These are phyloP conservation scores for Diacarnus erythraeanus DNA, from an alignment of 37 sponge, comb jelly and placozoan genomes.

Conservation along the genomic window DNA sequence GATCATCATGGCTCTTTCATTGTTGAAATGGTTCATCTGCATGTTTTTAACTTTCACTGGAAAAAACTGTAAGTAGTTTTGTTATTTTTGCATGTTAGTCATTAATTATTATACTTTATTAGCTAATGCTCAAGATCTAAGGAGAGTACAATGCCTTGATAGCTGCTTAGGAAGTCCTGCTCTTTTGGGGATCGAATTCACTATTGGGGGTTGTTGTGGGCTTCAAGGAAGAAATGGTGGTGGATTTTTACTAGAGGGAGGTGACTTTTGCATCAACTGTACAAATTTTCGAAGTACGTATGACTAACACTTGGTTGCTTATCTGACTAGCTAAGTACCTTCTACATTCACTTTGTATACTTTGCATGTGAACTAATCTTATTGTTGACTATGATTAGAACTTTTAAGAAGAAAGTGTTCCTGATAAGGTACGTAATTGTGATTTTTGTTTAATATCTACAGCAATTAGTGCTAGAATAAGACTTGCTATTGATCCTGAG, in stretches of 20 bases:
- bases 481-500: neutral
- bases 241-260: neutral
- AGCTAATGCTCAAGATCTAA: neutral
- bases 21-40: neutral
- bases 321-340: too few species aligned
- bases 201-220: slow-evolving; percentile 6
- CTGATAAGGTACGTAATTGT: too few species aligned
- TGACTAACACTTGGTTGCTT: too few species aligned
- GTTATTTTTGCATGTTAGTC: neutral
- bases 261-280: neutral
- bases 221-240: slow-evolving; percentile 9
- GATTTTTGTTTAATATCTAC: neutral
- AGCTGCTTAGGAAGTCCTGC: neutral
- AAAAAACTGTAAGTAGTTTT: neutral
- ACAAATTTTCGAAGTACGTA: slow-evolving; percentile 13
- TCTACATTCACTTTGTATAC: too few species aligned
- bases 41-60: neutral
- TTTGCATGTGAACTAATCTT: too few species aligned
- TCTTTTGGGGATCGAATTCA: neutral
- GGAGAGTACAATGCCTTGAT: neutral
- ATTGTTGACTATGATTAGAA: too few species aligned
- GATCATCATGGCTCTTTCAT: too few species aligned
- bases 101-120: neutral
- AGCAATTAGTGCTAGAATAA: neutral
- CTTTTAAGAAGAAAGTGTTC: too few species aligned